Conservation (phyloP, 2,797 vertebrate genomes). For the Sebastes oblongus region DNA sequence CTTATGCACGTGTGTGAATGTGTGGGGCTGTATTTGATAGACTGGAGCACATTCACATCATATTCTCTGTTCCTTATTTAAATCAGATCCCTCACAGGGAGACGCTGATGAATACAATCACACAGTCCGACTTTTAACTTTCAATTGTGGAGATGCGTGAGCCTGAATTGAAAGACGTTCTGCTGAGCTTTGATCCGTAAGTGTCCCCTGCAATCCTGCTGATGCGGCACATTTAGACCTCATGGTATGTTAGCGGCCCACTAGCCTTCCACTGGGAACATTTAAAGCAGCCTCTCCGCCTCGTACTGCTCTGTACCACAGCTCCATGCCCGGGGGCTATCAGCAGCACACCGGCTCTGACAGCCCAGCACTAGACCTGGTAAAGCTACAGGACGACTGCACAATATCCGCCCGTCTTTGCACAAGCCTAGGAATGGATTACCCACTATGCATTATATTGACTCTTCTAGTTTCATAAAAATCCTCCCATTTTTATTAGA, state of each 20-base stretch:
- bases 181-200: slow-evolving; percentile 50
- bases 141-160: neutral
- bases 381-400: slow-evolving; percentile 19
- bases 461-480: slow-evolving; percentile 7
- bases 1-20: slow-evolving; percentile 29
- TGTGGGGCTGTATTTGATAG: slow-evolving; percentile 24
- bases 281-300: slow-evolving; percentile 23
- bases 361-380: neutral
- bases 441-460: neutral
- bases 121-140: slow-evolving; percentile 31
- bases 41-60: slow-evolving; percentile 23
- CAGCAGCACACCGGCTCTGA: neutral
- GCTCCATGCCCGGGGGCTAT: slow-evolving; percentile 19
- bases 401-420: slow-evolving; percentile 39
- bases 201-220: slow-evolving; percentile 50
- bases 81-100: slow-evolving; percentile 28
- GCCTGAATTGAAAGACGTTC: slow-evolving; percentile 34
- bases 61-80: slow-evolving; percentile 4
- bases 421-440: slow-evolving; percentile 24
- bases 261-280: slow-evolving; percentile 27
- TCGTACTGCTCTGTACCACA: neutral
- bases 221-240: slow-evolving; percentile 50
- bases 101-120: slow-evolving; percentile 34
- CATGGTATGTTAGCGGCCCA: slow-evolving; percentile 36
- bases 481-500: neutral